A percentile compares a stretch with the other conserved stretches of the same genome.
Conservation (phyloP, 2,797 vertebrate species). For the Emydoidea blandingii region DNA sequence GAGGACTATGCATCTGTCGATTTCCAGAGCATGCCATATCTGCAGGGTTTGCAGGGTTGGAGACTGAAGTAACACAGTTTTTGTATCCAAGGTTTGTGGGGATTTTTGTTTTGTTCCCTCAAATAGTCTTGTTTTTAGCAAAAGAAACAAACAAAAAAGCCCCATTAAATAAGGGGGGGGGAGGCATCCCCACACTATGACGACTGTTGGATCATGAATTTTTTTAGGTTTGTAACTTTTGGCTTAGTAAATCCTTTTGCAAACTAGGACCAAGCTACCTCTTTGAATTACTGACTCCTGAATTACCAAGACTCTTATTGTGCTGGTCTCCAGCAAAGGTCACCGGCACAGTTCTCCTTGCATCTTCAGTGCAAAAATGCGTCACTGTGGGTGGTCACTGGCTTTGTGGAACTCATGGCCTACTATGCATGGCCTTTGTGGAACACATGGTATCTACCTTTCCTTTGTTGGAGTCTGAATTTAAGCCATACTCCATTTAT, state of each 20-base stretch:
- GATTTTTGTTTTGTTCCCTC: background rate
- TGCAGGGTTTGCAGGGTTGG: background rate
- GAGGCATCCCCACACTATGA: conserved; percentile 7
- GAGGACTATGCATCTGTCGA: background rate
- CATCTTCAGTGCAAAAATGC: conserved; percentile 66
- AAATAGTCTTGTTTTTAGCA: conserved; percentile 35
- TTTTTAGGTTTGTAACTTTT: conserved; percentile 62
- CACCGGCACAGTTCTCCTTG: conserved; percentile 32
- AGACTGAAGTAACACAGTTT: background rate
- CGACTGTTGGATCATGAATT: conserved; percentile 36
- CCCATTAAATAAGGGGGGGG: background rate
- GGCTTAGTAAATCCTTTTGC: conserved; percentile 60
- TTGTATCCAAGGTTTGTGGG: background rate
- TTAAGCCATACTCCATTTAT: conserved; percentile 30
- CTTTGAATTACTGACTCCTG: conserved; percentile 68
- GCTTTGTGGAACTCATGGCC: conserved; percentile 46
- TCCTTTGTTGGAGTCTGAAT: conserved; percentile 53
- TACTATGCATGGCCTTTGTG: conserved; percentile 2
- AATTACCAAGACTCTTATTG: conserved; percentile 60
- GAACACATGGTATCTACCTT: conserved; percentile 51
- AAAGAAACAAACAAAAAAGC: background rate
- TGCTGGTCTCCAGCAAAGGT: conserved; percentile 64
- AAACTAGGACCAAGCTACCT: conserved; percentile 24
- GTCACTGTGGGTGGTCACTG: conserved; percentile 68
- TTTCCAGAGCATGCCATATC: background rate